Conservation (phyloP, 2,113 vertebrate genomes). For the Xenopus tropicalis region DNA sequence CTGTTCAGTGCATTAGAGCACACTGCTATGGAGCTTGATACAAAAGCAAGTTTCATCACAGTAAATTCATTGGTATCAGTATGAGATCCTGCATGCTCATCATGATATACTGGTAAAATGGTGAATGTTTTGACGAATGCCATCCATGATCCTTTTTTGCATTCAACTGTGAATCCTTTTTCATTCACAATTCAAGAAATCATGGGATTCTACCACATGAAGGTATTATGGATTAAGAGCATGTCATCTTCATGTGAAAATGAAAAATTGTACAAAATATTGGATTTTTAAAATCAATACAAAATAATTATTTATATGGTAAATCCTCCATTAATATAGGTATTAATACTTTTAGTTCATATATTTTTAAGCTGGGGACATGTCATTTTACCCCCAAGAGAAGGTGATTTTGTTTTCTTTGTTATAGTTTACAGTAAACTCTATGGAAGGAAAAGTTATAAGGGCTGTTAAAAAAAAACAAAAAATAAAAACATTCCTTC, state of each 20-base stretch:
- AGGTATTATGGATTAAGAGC: neutral
- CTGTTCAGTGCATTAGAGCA: neutral
- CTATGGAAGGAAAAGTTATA: conserved; percentile 76
- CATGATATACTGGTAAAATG: neutral
- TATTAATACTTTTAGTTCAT: no score
- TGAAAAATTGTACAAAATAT: neutral
- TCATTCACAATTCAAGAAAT: neutral
- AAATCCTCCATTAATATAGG: no score
- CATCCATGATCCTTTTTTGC: neutral
- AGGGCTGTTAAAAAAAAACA: conserved; percentile 71
- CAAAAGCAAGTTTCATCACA: neutral
- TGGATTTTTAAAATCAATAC: neutral
- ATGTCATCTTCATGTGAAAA: neutral
- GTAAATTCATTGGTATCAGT: no score
- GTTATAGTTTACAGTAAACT: conserved; percentile 77
- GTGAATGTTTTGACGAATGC: no score
- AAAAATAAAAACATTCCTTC: conserved; percentile 71
- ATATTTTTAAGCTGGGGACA: no score
- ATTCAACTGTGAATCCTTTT: conserved; percentile 11
- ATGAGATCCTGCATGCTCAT: neutral
- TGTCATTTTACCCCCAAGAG: neutral
- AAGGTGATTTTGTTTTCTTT: conserved; percentile 32
- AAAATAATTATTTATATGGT: neutral
- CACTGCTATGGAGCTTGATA: neutral
- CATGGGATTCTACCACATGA: neutral